Conservation (phyloP, 1,140 invertebrate species). For the Caenorhabditis elegans region WBcel235 BX284606.5:6800001-6800500, state of each 20-base stretch:
- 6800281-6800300: constrained; percentile 1
- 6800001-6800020: background rate
- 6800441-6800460: constrained; percentile 22
- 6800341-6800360: background rate
- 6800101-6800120: background rate
- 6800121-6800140: background rate
- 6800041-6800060: constrained; percentile 30
- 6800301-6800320: background rate
- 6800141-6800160: background rate
- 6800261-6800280: background rate
- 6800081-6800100: background rate
- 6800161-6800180: background rate
- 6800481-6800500: constrained; percentile 13
- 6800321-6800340: background rate
- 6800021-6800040: constrained; percentile 15
- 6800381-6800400: background rate
- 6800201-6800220: constrained; percentile 21
- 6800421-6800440: background rate
- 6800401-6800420: no score
- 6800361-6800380: background rate
- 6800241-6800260: background rate
- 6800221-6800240: constrained; percentile 29
- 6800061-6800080: constrained; percentile 30
- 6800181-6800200: background rate
- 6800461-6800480: constrained; percentile 20